Evolutionary conservation across 2,797 vertebrate species (phyloP), one percentile per base, ranked within the genome.

Genomic region (Micromesistius poutassou): DNA sequence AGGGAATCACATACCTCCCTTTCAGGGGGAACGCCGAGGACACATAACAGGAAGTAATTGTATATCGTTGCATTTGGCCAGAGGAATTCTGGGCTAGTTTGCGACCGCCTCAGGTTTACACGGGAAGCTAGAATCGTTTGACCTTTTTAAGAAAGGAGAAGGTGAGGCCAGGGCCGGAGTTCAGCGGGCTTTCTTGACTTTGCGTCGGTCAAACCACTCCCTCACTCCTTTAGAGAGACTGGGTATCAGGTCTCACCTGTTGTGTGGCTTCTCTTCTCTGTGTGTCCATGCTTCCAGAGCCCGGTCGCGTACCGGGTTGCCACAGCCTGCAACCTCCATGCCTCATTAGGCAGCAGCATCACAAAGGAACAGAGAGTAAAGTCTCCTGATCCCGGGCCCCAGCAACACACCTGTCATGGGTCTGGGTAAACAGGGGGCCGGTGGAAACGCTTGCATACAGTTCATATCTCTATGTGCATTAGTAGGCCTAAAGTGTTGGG

Each of bases 231-330:
- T 70, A 77, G 31, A 50, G 62, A 83, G 85, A 91, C 92, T 87
- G 80, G 0, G 87, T 90, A 87, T 93, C 91, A 80, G 81, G 80
- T 93, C 88, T 92, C 91, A 79, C 86, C 83, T 89, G 87, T 81
- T 87, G 86, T 86, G 76, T 84, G 74, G 36, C 14, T 89, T 31
- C 30, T 5, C 3, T 31, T 12, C 2, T 84, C 79, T 88, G 85
- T 87, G 84, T 89, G 88, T 91, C 88, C 89, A 85, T 30, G 50
- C 89, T 92, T 91, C 87, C 87, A 82, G 87, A 87, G 82, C 86
- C 76, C 88, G 88, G 85, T 81, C 81, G 76, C 70, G 8, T 75
- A 76, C 72, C 82, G 76, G 84, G 86, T 94, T 94, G 89, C 89
- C 92, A 91, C 81, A 84, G 84, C 87, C 88, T 81, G 73, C 82